Conservation (phyloP, 2,113 vertebrate species). For the Aphyosemion australe region DNA sequence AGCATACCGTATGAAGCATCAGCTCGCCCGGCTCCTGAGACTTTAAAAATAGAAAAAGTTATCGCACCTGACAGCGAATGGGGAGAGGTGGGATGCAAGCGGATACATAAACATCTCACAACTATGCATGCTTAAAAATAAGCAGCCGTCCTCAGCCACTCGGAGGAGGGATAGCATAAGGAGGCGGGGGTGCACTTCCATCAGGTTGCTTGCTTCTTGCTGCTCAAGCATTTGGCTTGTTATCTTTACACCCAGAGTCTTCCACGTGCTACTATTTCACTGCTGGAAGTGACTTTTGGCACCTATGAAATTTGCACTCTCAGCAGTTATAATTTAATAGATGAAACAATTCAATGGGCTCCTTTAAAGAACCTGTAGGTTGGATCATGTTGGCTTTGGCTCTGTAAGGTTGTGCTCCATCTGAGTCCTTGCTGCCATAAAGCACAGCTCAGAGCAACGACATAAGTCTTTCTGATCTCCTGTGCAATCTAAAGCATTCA, state of each 20-base stretch:
- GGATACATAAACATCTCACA: background rate
- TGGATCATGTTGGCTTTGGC: background rate
- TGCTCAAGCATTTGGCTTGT: background rate
- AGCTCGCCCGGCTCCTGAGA: background rate
- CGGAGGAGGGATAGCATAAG: background rate
- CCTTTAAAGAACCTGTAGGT: background rate
- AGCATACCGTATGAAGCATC: background rate
- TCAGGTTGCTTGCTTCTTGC: background rate
- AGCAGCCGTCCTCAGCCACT: background rate
- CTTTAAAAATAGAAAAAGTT: slow-evolving; percentile 14
- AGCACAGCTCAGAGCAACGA: slow-evolving; percentile 20
- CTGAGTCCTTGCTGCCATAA: slow-evolving; percentile 23
- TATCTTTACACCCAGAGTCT: slow-evolving; percentile 8
- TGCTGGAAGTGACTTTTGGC: background rate
- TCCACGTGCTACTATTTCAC: background rate
- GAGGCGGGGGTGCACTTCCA: accelerated
- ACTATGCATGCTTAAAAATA: slow-evolving; percentile 2
- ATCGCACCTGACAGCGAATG: background rate
- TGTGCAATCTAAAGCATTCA: slow-evolving; percentile 45
- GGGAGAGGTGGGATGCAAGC: background rate
- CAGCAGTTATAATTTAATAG: background rate
- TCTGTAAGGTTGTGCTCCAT: slow-evolving; percentile 11
- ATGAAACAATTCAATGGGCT: no score
- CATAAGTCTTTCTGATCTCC: slow-evolving; percentile 19
- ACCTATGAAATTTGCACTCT: background rate